These are phyloP conservation scores for Conus betulinus DNA, from an alignment of 1,140 invertebrate genomes.

Conservation along the genomic window DNA sequence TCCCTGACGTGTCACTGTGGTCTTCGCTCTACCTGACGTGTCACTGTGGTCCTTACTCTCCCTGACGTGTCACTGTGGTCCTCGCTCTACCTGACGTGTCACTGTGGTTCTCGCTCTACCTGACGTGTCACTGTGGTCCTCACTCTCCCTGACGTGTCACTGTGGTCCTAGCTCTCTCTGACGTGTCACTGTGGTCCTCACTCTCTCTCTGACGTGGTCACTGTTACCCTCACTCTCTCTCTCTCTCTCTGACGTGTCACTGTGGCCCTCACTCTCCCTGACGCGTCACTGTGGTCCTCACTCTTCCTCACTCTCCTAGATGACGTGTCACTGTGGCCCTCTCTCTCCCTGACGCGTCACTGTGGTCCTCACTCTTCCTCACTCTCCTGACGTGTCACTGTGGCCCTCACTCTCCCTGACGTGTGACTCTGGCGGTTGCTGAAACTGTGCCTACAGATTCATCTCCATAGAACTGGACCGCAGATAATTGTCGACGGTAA, in stretches of 20 bases:
- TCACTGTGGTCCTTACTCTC: too few species aligned
- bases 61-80: too few species aligned
- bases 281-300: background rate
- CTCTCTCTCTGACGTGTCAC: too few species aligned
- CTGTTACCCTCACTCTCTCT: too few species aligned
- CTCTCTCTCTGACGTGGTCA: too few species aligned
- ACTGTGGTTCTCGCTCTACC: too few species aligned
- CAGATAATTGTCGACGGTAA: background rate
- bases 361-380: background rate
- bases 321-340: background rate
- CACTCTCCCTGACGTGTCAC: background rate
- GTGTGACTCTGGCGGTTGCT: background rate
- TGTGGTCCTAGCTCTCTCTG: background rate
- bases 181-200: too few species aligned
- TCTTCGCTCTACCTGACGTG: too few species aligned
- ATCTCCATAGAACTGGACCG: background rate
- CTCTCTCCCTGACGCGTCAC: background rate
- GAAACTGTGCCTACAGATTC: background rate
- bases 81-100: too few species aligned
- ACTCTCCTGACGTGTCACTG: background rate
- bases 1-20: too few species aligned
- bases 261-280: background rate
- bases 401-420: background rate
- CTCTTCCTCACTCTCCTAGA: background rate
- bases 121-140: background rate